Evolutionary conservation across 1,140 invertebrate genomes (phyloP).

Genomic region (Drosophila sp.): DNA sequence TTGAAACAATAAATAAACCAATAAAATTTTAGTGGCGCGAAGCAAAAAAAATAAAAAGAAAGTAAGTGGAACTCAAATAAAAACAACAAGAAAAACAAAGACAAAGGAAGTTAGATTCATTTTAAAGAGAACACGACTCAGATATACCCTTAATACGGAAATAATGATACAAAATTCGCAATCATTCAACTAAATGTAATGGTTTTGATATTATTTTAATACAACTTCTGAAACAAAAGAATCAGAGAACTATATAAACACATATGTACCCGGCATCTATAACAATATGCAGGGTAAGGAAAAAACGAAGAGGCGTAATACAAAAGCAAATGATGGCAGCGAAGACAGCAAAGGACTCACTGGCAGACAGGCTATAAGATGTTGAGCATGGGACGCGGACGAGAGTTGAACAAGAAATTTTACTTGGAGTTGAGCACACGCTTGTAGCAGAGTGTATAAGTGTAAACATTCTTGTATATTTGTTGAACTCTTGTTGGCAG

Average conservation of each 20-base stretch:
- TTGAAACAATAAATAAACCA: slow-evolving; percentile 75
- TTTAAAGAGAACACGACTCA: neutral
- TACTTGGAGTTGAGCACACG: slow-evolving; percentile 15
- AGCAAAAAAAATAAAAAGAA: slow-evolving; percentile 54
- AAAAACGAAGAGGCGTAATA: slow-evolving; percentile 47
- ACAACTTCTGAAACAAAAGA: no score
- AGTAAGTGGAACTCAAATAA: slow-evolving; percentile 36
- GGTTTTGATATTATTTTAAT: no score
- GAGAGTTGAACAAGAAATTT: slow-evolving; percentile 28
- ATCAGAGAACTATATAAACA: no score
- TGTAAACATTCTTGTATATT: slow-evolving; percentile 47
- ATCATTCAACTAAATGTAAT: no score
- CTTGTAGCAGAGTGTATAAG: slow-evolving; percentile 9
- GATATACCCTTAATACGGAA: neutral
- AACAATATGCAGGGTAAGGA: neutral
- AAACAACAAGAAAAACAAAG: slow-evolving; percentile 30
- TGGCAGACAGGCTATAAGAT: slow-evolving; percentile 50
- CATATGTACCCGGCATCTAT: no score
- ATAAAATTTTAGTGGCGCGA: slow-evolving; percentile 73
- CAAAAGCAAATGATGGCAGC: slow-evolving; percentile 22
- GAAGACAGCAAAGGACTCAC: slow-evolving; percentile 5
- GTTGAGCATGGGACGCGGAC: slow-evolving; percentile 16
- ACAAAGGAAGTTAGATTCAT: neutral
- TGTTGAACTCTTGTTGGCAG: slow-evolving; percentile 2
- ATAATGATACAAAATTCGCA: no score